Percentiles rank a stretch among this genome's conserved stretches.
phyloP scores from a whole-genome alignment of 2,797 vertebrate genomes.

The Naso thynnoides region DNA sequence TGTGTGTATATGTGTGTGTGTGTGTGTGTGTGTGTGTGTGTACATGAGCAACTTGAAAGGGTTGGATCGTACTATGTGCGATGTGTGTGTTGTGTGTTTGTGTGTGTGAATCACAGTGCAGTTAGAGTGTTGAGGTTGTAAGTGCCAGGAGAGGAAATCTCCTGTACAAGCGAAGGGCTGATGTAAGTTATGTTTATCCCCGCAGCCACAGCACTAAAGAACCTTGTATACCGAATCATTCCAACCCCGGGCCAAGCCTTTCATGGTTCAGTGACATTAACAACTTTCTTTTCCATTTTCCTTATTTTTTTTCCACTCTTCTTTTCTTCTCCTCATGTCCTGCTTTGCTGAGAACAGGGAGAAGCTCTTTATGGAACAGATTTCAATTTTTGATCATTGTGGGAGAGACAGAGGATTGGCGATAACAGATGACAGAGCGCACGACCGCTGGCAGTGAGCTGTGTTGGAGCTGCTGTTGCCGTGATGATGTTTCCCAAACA shows the following conservation, averaged over 20 bases:
- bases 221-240: slow-evolving; percentile 87
- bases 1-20: slow-evolving; percentile 33
- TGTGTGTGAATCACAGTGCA: slow-evolving; percentile 76
- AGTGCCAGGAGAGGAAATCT: slow-evolving; percentile 86
- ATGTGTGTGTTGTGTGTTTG: slow-evolving; percentile 40
- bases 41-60: slow-evolving; percentile 71
- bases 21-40: slow-evolving; percentile 32
- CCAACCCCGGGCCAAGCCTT: slow-evolving; percentile 86
- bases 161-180: slow-evolving; percentile 84
- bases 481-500: slow-evolving; percentile 41
- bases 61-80: slow-evolving; percentile 59
- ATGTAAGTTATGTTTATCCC: slow-evolving; percentile 91
- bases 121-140: slow-evolving; percentile 73
- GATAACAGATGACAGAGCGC: slow-evolving; percentile 42
- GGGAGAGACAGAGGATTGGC: slow-evolving; percentile 35
- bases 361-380: slow-evolving; percentile 43
- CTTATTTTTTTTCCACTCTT: slow-evolving; percentile 48
- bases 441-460: slow-evolving; percentile 20
- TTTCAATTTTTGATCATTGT: slow-evolving; percentile 62
- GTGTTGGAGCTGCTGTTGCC: slow-evolving; percentile 25
- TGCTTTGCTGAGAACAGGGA: slow-evolving; percentile 58
- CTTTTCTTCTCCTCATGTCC: slow-evolving; percentile 54
- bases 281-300: slow-evolving; percentile 81
- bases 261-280: slow-evolving; percentile 88
- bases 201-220: slow-evolving; percentile 86